phyloP scores from a whole-genome alignment of 2,113 vertebrate genomes.

The Corydoras sp. region DNA sequence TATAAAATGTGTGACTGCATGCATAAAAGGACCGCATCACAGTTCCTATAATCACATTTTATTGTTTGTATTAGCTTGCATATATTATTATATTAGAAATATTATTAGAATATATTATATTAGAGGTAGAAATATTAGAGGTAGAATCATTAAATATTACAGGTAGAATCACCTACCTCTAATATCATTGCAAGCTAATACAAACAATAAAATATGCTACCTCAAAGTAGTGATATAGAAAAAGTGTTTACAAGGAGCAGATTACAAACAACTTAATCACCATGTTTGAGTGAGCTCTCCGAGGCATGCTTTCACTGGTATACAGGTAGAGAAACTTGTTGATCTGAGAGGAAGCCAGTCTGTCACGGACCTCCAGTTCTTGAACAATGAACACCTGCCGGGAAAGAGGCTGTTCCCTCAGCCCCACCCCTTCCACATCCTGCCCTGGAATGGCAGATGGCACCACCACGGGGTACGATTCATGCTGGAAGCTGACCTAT shows the following conservation, averaged over 20 bases:
- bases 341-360: constrained; percentile 82
- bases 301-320: constrained; percentile 86
- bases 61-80: no score
- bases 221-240: no score
- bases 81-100: no score
- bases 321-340: constrained; percentile 91
- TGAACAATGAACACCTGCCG: constrained; percentile 91
- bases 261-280: constrained; percentile 52
- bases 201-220: no score
- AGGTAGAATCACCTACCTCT: no score
- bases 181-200: no score
- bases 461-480: constrained; percentile 62
- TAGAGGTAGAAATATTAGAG: no score
- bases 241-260: background rate
- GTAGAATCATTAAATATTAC: no score
- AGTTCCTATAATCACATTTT: no score
- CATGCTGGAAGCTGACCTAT: constrained; percentile 89
- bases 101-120: no score
- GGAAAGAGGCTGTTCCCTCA: constrained; percentile 74
- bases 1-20: no score
- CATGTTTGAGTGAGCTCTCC: constrained; percentile 87
- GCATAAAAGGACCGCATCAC: no score
- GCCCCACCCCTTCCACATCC: constrained; percentile 47
- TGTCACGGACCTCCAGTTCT: constrained; percentile 84
- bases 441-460: constrained; percentile 40